phyloP scores from a whole-genome alignment of 2,888 invertebrate genomes.

The Ormyrus thymus region DNA sequence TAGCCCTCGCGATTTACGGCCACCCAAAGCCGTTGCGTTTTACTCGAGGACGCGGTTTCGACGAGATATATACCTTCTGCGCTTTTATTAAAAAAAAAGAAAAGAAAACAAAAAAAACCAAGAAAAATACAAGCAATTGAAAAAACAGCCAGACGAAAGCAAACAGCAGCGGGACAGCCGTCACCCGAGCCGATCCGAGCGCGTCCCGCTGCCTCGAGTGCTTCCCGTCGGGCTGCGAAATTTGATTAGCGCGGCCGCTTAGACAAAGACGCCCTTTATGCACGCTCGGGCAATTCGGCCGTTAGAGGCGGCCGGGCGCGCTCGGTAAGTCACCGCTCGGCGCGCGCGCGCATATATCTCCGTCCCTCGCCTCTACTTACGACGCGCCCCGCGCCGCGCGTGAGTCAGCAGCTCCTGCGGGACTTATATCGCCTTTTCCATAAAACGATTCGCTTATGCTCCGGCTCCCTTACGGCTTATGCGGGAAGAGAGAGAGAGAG shows the following conservation, averaged over 20 bases:
- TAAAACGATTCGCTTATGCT: conserved; percentile 50
- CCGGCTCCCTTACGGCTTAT: neutral
- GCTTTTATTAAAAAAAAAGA: too few species aligned
- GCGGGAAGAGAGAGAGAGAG: neutral
- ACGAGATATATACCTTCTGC: too few species aligned
- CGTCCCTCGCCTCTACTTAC: too few species aligned
- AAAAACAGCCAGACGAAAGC: too few species aligned
- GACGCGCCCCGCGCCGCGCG: neutral
- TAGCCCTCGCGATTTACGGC: too few species aligned
- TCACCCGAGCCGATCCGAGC: neutral
- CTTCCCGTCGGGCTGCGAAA: neutral
- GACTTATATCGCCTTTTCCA: conserved; percentile 53
- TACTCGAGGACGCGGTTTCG: too few species aligned
- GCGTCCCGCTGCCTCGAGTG: neutral
- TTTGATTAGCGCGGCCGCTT: conserved; percentile 31
- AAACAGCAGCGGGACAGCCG: neutral
- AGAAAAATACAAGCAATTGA: too few species aligned
- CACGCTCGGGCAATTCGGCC: conserved; percentile 6
- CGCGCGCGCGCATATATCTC: conserved; percentile 18
- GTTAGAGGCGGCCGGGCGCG: conserved; percentile 2
- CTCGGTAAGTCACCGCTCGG: conserved; percentile 21
- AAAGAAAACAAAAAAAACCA: too few species aligned
- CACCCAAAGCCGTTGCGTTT: too few species aligned
- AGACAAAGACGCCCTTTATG: neutral
- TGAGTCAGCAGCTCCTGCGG: conserved; percentile 54